These are phyloP conservation scores for Globodera ellingtonae DNA, from an alignment of 1,140 invertebrate genomes.

Conservation along the genomic window DNA sequence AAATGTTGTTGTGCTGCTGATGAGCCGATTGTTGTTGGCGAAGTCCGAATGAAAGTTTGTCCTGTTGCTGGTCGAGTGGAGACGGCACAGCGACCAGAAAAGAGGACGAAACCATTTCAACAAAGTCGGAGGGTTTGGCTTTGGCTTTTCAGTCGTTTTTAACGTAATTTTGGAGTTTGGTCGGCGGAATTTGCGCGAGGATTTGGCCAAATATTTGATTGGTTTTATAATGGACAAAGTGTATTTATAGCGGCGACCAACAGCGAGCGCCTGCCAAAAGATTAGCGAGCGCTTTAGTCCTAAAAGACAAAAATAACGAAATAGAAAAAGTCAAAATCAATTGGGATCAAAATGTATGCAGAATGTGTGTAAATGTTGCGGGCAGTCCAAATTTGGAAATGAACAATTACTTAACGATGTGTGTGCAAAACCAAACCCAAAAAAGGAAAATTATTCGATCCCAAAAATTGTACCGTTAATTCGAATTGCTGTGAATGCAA, in stretches of 20 bases:
- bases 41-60: neutral
- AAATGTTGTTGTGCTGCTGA: conserved; percentile 11
- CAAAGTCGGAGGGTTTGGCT: neutral
- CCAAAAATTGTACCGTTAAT: too few relatives aligned
- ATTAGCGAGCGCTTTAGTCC: too few relatives aligned
- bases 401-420: too few relatives aligned
- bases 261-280: too few relatives aligned
- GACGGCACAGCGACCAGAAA: neutral
- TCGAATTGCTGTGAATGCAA: too few relatives aligned
- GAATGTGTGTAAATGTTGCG: too few relatives aligned
- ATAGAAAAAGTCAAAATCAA: too few relatives aligned
- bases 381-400: too few relatives aligned
- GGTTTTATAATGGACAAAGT: too few relatives aligned
- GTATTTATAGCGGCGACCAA: too few relatives aligned
- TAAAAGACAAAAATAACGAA: too few relatives aligned
- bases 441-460: neutral
- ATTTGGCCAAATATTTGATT: neutral
- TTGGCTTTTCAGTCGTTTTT: neutral
- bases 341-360: too few relatives aligned
- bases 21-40: neutral
- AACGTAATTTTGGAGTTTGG: neutral
- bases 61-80: neutral
- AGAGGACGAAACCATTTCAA: conserved; percentile 19
- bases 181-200: neutral
- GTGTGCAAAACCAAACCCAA: neutral